Base-by-base conservation (phyloP, 2,113 vertebrate species). In the Craseonycteris thonglongyai region DNA sequence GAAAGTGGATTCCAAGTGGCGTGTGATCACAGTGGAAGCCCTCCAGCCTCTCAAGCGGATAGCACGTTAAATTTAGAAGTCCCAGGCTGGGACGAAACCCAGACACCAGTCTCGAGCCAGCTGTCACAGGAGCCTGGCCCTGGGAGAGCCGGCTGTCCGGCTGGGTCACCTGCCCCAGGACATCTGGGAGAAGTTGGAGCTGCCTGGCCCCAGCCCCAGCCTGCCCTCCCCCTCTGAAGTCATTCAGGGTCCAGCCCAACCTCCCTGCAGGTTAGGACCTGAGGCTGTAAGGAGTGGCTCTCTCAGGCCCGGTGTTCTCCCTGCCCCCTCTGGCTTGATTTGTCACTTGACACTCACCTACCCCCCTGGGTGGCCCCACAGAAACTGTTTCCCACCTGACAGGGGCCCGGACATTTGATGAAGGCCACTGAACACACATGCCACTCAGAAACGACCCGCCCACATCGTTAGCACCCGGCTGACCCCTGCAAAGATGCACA, bases 31-130 rank as follows among this genome's bases (percentile, higher is more conserved):
- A 7, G 78, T 96, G 97, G 97, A 96, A 97, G 96, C 74, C 94
- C 92, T 97, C 91, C 88, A 42, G 91, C 80, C 75, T 78, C 92
- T 91, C 91, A 56, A 89, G 96, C 91, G 94, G 97, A 97, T 81
- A 95, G 97, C 91, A 69, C 88, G 97, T 97, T 98, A 98, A 98
- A 98, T 97, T 97, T 98, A 97, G 97, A 95, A 81, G 95, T 68
- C 93, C 97, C 89, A 95, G 66, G 61, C 97, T 22, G 72, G 86
- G 90, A 42, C 1, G 88, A 88, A 79, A 81, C 84, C n/a, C 89
- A 94, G 96, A 96, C 69, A 76, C 15, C 95, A 93, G 95, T 14
- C 95, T 90, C 6, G 16, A 54, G 90, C 58, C 96, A 93, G 98
- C 96, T 97, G 97, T 24, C 71, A 3, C 35, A 69, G 96, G 79